phyloP scores from a whole-genome alignment of 2,113 vertebrate genomes.

The Paradoxurus hermaphroditus region DNA sequence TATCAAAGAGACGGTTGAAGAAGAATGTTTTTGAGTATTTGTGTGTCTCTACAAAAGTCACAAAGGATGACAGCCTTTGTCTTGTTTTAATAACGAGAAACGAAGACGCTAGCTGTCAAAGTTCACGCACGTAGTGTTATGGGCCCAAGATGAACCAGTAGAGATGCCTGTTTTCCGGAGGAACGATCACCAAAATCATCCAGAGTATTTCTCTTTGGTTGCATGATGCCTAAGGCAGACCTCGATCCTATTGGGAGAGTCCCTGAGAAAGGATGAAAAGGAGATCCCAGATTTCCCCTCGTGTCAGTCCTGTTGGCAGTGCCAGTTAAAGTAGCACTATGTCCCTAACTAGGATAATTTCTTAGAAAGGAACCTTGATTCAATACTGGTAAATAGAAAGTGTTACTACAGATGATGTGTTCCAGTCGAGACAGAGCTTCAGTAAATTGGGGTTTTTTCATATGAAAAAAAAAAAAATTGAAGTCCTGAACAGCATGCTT shows the following conservation, averaged over 20 bases:
- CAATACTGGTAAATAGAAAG: neutral
- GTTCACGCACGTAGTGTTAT: neutral
- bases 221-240: neutral
- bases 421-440: neutral
- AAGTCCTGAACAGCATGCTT: neutral
- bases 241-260: neutral
- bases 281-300: neutral
- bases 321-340: neutral
- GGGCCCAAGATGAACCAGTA: neutral
- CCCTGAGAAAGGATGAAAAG: neutral
- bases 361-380: neutral
- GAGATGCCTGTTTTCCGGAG: neutral
- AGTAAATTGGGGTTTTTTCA: neutral
- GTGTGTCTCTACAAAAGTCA: neutral
- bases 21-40: neutral
- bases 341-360: neutral
- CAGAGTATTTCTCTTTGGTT: neutral
- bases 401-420: neutral
- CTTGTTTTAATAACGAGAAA: neutral
- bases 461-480: neutral
- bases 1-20: neutral
- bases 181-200: neutral
- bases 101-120: neutral
- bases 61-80: neutral
- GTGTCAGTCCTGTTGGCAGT: neutral